phyloP scores from a whole-genome alignment of 1,140 invertebrate genomes.

The Rhopalosiphum padi region DNA sequence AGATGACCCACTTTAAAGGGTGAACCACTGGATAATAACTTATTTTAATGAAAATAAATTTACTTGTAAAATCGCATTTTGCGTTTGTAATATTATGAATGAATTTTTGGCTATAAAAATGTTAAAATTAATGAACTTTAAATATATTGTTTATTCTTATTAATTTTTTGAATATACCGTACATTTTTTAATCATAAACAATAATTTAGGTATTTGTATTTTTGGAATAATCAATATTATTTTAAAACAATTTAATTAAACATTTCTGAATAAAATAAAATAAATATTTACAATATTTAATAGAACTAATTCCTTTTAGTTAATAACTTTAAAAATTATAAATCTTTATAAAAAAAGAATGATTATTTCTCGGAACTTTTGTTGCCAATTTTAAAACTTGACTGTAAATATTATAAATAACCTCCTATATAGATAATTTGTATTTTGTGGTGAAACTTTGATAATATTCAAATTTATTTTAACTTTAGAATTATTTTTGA shows the following conservation, averaged over 20 bases:
- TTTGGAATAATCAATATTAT: too few species aligned
- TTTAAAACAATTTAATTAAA: too few species aligned
- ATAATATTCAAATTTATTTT: background rate
- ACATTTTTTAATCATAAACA: too few species aligned
- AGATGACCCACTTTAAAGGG: background rate
- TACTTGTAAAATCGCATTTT: background rate
- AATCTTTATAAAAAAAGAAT: too few species aligned
- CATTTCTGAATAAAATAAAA: background rate
- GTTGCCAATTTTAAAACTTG: background rate
- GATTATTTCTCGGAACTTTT: background rate
- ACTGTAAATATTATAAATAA: background rate
- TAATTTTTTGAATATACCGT: too few species aligned
- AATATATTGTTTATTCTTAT: too few species aligned
- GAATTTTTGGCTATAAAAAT: too few species aligned
- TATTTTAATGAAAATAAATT: background rate
- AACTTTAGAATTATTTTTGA: background rate
- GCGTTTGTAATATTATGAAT: background rate
- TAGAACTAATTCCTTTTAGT: background rate
- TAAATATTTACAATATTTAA: background rate
- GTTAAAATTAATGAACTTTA: too few species aligned
- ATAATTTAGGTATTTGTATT: too few species aligned
- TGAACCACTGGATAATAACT: background rate
- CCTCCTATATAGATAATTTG: background rate
- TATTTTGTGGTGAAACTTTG: background rate
- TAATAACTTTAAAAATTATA: background rate